A percentile compares a stretch with the other conserved stretches of the same genome.
Conservation (phyloP, 2,797 vertebrate genomes). For the Hipposideros larvatus region DNA sequence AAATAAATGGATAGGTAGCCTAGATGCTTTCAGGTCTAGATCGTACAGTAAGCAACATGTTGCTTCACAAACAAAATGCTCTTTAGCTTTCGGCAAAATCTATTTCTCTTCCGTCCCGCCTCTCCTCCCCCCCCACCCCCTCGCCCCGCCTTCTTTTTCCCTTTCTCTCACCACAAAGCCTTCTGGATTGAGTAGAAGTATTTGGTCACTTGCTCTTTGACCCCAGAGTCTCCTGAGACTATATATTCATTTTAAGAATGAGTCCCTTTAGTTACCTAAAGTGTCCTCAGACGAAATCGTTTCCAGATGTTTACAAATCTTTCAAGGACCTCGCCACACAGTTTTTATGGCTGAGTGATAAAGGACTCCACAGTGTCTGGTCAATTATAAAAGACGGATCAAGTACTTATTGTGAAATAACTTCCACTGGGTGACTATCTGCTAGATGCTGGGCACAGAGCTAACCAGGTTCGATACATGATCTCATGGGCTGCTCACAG, state of each 20-base stretch:
- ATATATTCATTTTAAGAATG: constrained; percentile 83
- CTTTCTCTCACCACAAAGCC: constrained; percentile 51
- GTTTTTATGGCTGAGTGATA: constrained; percentile 77
- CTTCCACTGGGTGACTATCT: constrained; percentile 36
- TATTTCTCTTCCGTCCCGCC: background rate
- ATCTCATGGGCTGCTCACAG: background rate
- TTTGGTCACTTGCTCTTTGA: constrained; percentile 82
- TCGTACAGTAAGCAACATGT: background rate
- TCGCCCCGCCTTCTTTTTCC: background rate
- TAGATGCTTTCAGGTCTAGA: background rate
- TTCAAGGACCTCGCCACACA: constrained; percentile 71
- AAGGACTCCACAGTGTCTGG: constrained; percentile 75
- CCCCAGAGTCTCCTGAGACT: constrained; percentile 74
- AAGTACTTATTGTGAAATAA: constrained; percentile 51
- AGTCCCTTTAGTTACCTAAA: constrained; percentile 83
- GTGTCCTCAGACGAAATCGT: constrained; percentile 75
- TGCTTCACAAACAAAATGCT: constrained; percentile 20
- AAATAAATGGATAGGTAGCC: background rate
- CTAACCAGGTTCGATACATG: background rate
- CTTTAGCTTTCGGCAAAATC: constrained; percentile 11
- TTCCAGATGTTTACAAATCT: constrained; percentile 85
- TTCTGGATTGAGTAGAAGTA: constrained; percentile 55
- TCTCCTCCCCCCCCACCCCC: no score
- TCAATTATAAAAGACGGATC: constrained; percentile 44
- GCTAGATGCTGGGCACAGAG: background rate